Evolutionary conservation across 2,888 invertebrate species (phyloP).

Genomic region (Idaea straminata): DNA sequence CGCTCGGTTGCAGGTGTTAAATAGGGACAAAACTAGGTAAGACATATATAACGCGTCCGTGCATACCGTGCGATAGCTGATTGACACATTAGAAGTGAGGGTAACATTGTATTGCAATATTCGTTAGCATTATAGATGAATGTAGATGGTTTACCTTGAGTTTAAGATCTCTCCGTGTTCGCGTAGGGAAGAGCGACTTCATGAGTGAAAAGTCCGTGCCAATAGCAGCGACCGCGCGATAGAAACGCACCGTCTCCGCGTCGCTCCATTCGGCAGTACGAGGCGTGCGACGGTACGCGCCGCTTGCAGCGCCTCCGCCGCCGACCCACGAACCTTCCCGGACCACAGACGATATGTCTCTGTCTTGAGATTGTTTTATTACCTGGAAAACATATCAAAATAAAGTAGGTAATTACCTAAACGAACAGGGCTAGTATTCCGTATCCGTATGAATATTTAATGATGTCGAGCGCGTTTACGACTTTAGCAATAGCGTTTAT

Average conservation of each 20-base stretch:
- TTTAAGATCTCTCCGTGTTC: slow-evolving; percentile 91
- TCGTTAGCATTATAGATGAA: no score
- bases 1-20: no score
- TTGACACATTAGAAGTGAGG: no score
- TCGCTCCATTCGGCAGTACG: slow-evolving; percentile 87
- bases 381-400: slow-evolving; percentile 42
- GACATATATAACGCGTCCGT: no score
- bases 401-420: no score
- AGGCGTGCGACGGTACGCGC: slow-evolving; percentile 82
- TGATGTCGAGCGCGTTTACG: no score
- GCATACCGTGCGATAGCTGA: no score
- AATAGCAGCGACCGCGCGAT: slow-evolving; percentile 91
- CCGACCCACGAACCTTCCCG: slow-evolving; percentile 81
- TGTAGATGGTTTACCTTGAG: slow-evolving; percentile 79
- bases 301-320: slow-evolving; percentile 77
- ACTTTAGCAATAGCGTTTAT: no score
- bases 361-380: slow-evolving; percentile 85
- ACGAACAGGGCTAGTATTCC: no score
- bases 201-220: slow-evolving; percentile 97
- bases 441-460: no score
- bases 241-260: slow-evolving; percentile 93
- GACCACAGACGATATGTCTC: slow-evolving; percentile 83
- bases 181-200: slow-evolving; percentile 88
- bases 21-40: no score
- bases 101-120: no score